Percentiles rank a stretch among this genome's conserved stretches.
These are phyloP conservation scores for Protobothrops flavoviridis DNA, from an alignment of 2,113 vertebrate genomes.

Conservation along the genomic window DNA sequence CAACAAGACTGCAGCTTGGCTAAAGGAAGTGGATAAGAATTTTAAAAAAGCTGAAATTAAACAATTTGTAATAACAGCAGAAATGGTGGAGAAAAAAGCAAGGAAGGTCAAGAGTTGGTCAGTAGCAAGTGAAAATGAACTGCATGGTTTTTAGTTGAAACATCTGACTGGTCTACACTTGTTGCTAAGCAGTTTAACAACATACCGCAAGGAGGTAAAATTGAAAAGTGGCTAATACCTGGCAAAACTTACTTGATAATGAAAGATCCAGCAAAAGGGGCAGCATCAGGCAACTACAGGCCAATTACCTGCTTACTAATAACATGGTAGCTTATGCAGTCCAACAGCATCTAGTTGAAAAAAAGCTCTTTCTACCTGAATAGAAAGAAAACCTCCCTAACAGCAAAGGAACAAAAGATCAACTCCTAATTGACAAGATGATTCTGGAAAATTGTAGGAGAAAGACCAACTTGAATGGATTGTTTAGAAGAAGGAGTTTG, in stretches of 20 bases:
- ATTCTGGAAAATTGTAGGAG: no score
- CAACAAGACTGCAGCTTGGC: not conserved
- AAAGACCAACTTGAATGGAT: not conserved
- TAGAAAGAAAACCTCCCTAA: no score
- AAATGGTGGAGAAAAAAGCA: not conserved
- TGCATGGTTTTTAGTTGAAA: not conserved
- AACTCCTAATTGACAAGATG: not conserved
- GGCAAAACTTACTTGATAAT: not conserved
- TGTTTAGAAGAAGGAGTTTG: not conserved
- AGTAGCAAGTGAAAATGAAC: not conserved
- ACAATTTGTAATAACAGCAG: not conserved
- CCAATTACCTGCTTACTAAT: not conserved
- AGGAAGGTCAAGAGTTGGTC: not conserved
- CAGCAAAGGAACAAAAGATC: not conserved
- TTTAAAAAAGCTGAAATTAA: not conserved
- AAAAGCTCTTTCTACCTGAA: not conserved
- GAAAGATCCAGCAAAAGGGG: not conserved
- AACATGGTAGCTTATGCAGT: not conserved
- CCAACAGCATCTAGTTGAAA: not conserved
- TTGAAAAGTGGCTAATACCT: not conserved
- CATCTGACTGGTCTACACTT: not conserved
- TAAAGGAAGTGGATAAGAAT: not conserved
- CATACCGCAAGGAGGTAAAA: not conserved
- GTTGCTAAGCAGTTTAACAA: not conserved
- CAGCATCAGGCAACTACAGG: not conserved